A percentile compares a stretch with the other conserved stretches of the same genome.
phyloP scores from a whole-genome alignment of 2,797 vertebrate genomes.

The Cichlasoma orientale region DNA sequence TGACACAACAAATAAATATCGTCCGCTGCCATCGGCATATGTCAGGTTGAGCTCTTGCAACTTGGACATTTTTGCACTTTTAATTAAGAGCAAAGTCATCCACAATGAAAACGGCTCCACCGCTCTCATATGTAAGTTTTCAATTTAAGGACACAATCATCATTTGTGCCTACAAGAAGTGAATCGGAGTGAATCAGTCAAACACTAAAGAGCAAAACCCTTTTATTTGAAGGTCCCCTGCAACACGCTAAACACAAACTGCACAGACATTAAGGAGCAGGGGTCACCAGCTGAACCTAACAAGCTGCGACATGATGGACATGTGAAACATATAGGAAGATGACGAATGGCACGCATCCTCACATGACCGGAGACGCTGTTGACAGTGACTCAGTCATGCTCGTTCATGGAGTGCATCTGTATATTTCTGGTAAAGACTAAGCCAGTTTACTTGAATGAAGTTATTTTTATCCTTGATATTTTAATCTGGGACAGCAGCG shows the following conservation, averaged over 20 bases:
- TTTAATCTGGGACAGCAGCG: conserved; percentile 2
- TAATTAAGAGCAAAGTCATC: not conserved
- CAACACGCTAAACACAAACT: not conserved
- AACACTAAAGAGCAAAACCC: not conserved
- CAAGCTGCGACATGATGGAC: conserved; percentile 7
- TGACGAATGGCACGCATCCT: conserved; percentile 17
- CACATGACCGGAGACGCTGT: not conserved
- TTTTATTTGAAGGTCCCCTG: not conserved
- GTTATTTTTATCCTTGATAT: not conserved
- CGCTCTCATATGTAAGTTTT: not conserved
- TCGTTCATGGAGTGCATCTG: not conserved
- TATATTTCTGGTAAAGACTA: not conserved
- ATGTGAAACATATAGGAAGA: not conserved
- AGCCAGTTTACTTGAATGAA: not conserved
- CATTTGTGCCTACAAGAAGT: not conserved
- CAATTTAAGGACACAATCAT: not conserved
- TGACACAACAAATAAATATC: not conserved
- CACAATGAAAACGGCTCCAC: not conserved
- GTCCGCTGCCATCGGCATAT: not conserved
- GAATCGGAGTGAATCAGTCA: conserved; percentile 1
- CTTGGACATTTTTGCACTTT: not conserved
- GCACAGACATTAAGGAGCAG: not conserved
- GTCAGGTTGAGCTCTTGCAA: not conserved
- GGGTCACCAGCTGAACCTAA: not conserved
- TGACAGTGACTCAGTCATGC: not conserved